Evolutionary conservation across 2,797 vertebrate genomes (phyloP).

Genomic region (Microcaecilia unicolor): DNA sequence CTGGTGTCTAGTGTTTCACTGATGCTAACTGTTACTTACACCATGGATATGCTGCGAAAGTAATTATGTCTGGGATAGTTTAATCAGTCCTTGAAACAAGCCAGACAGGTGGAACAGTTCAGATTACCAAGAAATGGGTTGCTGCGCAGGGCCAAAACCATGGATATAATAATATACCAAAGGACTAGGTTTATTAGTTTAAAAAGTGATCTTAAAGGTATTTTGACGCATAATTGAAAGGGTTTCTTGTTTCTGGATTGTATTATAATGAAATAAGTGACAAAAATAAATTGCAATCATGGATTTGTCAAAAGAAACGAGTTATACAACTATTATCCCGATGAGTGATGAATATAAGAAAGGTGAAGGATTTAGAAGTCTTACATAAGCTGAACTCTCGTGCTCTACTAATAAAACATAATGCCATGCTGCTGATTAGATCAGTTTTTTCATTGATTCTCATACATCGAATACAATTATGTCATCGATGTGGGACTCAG

Average conservation of each 20-base stretch:
- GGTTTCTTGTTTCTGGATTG: not conserved
- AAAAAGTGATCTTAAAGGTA: not conserved
- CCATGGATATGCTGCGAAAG: constrained; percentile 32
- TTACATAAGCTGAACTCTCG: no score
- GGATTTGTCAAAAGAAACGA: not conserved
- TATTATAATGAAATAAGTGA: not conserved
- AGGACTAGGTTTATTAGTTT: no score
- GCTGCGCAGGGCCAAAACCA: not conserved
- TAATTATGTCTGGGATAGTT: constrained; percentile 27
- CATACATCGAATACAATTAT: no score
- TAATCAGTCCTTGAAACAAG: constrained; percentile 21
- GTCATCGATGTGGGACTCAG: no score
- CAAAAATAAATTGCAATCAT: not conserved
- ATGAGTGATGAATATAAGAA: no score
- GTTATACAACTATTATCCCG: not conserved
- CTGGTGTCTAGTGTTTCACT: constrained; percentile 31
- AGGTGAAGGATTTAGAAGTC: no score
- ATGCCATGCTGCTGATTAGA: no score
- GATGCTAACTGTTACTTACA: constrained; percentile 30
- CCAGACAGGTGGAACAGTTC: constrained; percentile 21
- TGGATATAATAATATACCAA: not conserved
- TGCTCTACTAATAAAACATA: no score
- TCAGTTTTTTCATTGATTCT: no score
- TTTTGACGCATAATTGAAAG: no score
- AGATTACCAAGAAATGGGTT: constrained; percentile 9